Conservation (phyloP, 2,113 vertebrate species). For the Brachyistius frenatus region DNA sequence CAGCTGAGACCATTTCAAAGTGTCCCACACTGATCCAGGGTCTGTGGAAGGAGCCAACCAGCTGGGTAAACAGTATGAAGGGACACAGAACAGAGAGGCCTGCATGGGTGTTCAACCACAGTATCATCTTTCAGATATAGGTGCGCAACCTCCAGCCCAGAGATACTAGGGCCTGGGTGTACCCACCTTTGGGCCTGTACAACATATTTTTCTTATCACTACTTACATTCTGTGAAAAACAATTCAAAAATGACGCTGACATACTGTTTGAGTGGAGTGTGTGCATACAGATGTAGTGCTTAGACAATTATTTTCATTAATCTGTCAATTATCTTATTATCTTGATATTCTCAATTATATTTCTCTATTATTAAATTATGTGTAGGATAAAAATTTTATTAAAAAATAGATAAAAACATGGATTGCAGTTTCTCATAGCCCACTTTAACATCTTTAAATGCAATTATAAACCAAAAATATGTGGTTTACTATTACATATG, state of each 20-base stretch:
- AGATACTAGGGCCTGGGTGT: conserved; percentile 57
- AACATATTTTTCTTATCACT: conserved; percentile 40
- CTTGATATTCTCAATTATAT: not conserved
- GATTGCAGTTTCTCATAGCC: not conserved
- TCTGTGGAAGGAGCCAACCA: conserved; percentile 66
- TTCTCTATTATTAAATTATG: not conserved
- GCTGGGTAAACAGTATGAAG: conserved; percentile 77
- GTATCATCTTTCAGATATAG: conserved; percentile 77
- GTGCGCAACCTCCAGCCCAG: conserved; percentile 49
- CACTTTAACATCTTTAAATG: not conserved
- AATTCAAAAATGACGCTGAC: not conserved
- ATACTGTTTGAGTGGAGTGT: too few relatives aligned
- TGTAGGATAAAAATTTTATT: not conserved
- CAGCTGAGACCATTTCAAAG: conserved; percentile 73
- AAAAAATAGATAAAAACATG: not conserved
- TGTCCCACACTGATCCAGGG: conserved; percentile 72
- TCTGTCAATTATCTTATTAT: not conserved
- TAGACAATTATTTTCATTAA: too few relatives aligned
- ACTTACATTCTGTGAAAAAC: not conserved
- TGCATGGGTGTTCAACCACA: conserved; percentile 50
- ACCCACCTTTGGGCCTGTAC: conserved; percentile 19
- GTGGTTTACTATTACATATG: not conserved
- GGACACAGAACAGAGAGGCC: conserved; percentile 67
- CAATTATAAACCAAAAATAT: not conserved
- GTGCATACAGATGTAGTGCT: too few relatives aligned